Base-by-base conservation (phyloP, 1,140 invertebrate species). In the Drosophila persimilis region DNA sequence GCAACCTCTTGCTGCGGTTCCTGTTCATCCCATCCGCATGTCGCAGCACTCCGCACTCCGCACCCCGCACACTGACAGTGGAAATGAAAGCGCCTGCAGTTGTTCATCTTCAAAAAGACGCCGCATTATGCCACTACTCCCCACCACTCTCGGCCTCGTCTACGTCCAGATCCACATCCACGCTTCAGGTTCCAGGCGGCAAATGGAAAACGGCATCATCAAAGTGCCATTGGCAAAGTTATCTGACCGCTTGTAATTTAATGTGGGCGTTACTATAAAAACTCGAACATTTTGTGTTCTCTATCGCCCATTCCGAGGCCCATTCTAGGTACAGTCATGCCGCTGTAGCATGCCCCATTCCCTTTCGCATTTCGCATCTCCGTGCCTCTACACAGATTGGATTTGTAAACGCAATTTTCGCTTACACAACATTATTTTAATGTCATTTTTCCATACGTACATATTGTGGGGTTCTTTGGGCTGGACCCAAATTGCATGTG, bases 161-260 rank as follows among this genome's bases (percentile, higher is more conserved):
- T 20, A 20, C 20, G 20, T 20, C 20, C 20, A 20, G 1, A 20
- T n/a, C 9, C 41, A 1, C 20, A 20, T n/a, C 9, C 41, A 1
- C 26, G 56, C 4, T 46, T 71, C 43, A 48, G 35, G 66, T 71
- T 62, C 53, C 45, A 31, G 43, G 48, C 39, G 35, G 57, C 55
- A 52, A 53, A 46, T 53, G 67, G 69, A 57, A 63, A 62, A 67
- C 73, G 74, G 73, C 77, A 79, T 79, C 70, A 52, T 73, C 46
- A 73, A 73, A 77, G 65, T 74, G 50, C 59, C 61, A 60, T 66
- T 72, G 69, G 63, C 67, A 73, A 80, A 77, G 67, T 77, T 60
- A 80, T 77, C 62, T 51, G 46, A 46, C 44, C 57, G 72, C 66
- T 58, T 79, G 80, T 85, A 80, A 85, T 84, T 85, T 79, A 85